Evolutionary conservation across 2,113 vertebrate species (phyloP).

Genomic region (Protobothrops mucrosquamatus): DNA sequence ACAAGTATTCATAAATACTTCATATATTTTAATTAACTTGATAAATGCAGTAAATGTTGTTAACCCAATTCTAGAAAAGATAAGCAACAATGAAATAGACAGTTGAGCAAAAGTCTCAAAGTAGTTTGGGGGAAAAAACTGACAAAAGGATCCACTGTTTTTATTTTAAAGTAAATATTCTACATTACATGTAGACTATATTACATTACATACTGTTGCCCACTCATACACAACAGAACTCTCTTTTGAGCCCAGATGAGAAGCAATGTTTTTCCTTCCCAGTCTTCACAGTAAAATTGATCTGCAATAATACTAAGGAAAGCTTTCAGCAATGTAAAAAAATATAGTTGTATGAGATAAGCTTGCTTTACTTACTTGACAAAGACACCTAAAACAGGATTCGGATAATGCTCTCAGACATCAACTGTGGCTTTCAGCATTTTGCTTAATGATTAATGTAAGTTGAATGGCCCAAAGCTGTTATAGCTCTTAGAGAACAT

Average conservation of each 20-base stretch:
- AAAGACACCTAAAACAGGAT: not conserved
- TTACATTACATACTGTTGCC: slow-evolving; percentile 44
- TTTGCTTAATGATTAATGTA: not conserved
- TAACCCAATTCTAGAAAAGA: not conserved
- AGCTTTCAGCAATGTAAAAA: not conserved
- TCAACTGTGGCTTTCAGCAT: not conserved
- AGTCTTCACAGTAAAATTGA: not conserved
- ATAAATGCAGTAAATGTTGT: not conserved
- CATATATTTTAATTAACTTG: not conserved
- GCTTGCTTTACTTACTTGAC: not conserved
- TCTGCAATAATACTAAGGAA: not conserved
- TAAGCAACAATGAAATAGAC: not conserved
- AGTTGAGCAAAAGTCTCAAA: not conserved
- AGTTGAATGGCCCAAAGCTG: not conserved
- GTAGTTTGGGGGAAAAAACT: accelerated
- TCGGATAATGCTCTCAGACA: not conserved
- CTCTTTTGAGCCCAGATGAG: not conserved
- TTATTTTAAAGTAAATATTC: slow-evolving; percentile 33
- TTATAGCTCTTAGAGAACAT: not conserved
- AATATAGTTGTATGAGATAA: not conserved
- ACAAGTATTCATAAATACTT: not conserved
- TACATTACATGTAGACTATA: slow-evolving; percentile 32
- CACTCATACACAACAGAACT: not conserved
- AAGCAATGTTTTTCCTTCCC: too few species aligned
- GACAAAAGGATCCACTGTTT: slow-evolving; percentile 31